A percentile compares a stretch with the other conserved stretches of the same genome.
Evolutionary conservation across 2,113 vertebrate genomes (phyloP).

Genomic region (Hoplias malabaricus): DNA sequence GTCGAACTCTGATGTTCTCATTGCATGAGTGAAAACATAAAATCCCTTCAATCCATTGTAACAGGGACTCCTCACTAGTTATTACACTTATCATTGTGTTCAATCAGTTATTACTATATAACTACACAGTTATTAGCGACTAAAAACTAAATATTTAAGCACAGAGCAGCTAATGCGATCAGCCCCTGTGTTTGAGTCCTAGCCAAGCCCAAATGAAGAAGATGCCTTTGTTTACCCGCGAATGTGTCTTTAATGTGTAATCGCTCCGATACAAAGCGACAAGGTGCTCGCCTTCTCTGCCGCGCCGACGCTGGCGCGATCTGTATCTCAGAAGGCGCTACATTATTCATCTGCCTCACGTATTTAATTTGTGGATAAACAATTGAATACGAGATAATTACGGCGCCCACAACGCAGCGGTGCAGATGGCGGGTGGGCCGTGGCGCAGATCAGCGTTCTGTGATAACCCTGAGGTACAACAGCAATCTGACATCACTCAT

Average conservation of each 20-base stretch:
- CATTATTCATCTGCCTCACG: constrained; percentile 11
- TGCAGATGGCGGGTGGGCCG: background rate
- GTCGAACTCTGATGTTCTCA: too few relatives aligned
- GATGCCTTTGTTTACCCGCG: background rate
- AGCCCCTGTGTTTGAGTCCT: background rate
- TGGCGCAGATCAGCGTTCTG: background rate
- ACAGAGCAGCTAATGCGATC: background rate
- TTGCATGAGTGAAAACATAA: too few relatives aligned
- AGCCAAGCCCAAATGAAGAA: background rate
- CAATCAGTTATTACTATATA: too few relatives aligned
- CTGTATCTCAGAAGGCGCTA: background rate
- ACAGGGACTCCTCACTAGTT: too few relatives aligned
- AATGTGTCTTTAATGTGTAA: background rate
- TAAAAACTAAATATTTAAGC: too few relatives aligned
- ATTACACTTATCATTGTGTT: too few relatives aligned
- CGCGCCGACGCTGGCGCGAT: background rate
- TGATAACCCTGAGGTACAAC: background rate
- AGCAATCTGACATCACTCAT: background rate
- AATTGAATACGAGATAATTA: constrained; percentile 15
- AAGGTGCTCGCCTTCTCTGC: background rate
- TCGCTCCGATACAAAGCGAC: background rate
- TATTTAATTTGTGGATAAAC: constrained; percentile 8
- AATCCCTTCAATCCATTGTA: too few relatives aligned
- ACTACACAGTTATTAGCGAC: too few relatives aligned
- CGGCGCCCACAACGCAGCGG: background rate